Base-by-base conservation (phyloP, 1,140 invertebrate genomes). In the Drosophila suzukii region DNA sequence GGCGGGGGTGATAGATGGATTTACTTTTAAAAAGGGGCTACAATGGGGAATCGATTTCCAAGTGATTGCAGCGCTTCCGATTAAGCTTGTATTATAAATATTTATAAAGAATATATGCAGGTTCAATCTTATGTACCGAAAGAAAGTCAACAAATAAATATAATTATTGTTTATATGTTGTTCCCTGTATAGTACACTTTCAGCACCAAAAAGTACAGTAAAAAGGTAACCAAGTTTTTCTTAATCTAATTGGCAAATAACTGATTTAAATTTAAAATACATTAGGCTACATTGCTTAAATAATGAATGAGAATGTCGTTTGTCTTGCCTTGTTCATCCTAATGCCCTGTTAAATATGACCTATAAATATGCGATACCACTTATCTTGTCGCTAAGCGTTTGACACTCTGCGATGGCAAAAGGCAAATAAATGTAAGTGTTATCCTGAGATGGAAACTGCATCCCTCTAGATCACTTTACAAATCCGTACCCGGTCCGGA, bases 381-480 rank as follows among this genome's bases (percentile, higher is more conserved):
- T 54, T 44, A 36, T 46, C 41, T 32, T 38, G 13, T 13, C 27
- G 11, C 47, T 39, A 51, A 75, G 49, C 67, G 39, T 54, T 57
- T 67, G 49, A 49, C 57, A 74, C 70, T 50, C 34, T 38, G 27
- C 27, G 17, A 39, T 30, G 17, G 70, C 67, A 39, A 70, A 43
- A 61, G 32, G 49, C 46, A 75, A 75, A 74, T 75, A 75, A 75
- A 75, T 75, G 70, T 56, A 71, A 71, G 68, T 71, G 53, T 71
- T 71, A 71, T 71, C 65, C 44, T 34, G 30, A 17, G 24, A 39
- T n/a, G 12, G 43, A 51, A 43, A 44, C 70, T 49, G 44, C 74
- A 61, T 59, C 44, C 32, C 30, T 75, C 63, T 49, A 24, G 41
- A 67, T 53, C 57, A 56, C 32, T 57, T 77, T 74, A 53, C 59